A percentile compares a stretch with the other conserved stretches of the same genome.
Conservation (phyloP, 1,140 invertebrate species). For the Cyclina sinensis region DNA sequence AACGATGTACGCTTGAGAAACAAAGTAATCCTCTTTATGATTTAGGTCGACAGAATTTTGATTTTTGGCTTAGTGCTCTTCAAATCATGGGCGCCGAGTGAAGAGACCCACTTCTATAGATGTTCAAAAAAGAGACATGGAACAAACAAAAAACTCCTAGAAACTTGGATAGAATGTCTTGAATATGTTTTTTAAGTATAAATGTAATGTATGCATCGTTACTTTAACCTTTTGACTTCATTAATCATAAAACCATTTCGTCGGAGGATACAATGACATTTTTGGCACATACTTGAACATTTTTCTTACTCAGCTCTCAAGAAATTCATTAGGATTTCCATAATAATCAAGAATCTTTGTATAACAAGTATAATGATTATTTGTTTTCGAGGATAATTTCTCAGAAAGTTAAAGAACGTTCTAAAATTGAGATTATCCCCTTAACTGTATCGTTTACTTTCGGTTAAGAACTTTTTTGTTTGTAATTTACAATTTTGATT, state of each 20-base stretch:
- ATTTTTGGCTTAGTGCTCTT: not conserved
- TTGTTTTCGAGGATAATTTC: not conserved
- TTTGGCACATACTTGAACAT: slow-evolving; percentile 25
- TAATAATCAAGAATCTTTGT: slow-evolving; percentile 39
- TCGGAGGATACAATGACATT: not conserved
- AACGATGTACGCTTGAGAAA: not conserved
- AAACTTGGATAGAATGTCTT: not conserved
- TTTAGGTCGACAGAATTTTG: slow-evolving; percentile 23
- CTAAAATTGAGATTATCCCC: too few species aligned
- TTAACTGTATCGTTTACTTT: not conserved
- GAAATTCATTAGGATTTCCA: slow-evolving; percentile 13
- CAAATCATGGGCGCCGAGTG: slow-evolving; percentile 2
- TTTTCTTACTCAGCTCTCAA: not conserved
- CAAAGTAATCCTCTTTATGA: not conserved
- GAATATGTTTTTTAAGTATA: not conserved
- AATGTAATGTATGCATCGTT: slow-evolving; percentile 12
- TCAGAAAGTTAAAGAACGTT: not conserved
- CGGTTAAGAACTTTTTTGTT: not conserved
- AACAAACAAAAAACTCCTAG: slow-evolving; percentile 5
- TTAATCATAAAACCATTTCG: slow-evolving; percentile 6
- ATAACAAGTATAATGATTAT: slow-evolving; percentile 5
- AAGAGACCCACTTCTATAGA: slow-evolving; percentile 6
- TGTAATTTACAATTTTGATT: too few species aligned
- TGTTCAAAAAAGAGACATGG: not conserved
- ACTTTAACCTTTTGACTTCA: slow-evolving; percentile 5